phyloP scores from a whole-genome alignment of 2,797 vertebrate species.

The Sebastes flavidus region DNA sequence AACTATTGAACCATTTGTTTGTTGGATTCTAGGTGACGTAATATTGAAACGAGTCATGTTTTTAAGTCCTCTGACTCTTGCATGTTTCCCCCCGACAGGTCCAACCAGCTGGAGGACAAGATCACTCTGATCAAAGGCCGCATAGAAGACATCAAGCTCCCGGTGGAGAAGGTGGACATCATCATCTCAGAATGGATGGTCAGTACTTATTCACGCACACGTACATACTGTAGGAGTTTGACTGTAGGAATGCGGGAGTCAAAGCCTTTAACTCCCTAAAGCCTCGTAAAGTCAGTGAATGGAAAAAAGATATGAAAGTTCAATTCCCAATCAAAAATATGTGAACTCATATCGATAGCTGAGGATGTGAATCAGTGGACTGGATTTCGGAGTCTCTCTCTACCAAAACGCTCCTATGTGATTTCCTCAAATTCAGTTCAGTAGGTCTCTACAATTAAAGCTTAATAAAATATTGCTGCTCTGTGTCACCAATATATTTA shows the following conservation, averaged over 20 bases:
- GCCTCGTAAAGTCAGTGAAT: background rate
- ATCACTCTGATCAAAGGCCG: constrained; percentile 92
- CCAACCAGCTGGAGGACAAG: constrained; percentile 90
- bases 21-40: background rate
- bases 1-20: background rate
- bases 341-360: background rate
- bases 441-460: background rate
- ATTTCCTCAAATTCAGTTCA: background rate
- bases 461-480: background rate
- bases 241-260: background rate
- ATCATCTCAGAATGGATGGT: constrained; percentile 99
- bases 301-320: background rate
- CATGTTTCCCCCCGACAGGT: constrained; percentile 71
- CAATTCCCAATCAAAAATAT: background rate
- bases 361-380: background rate
- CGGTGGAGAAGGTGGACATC: constrained; percentile 93
- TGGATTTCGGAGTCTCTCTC: background rate
- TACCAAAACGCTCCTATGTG: background rate
- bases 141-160: constrained; percentile 92
- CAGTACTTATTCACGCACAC: constrained; percentile 63
- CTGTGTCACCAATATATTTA: background rate
- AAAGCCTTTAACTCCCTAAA: background rate
- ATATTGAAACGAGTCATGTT: background rate
- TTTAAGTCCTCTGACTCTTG: background rate
- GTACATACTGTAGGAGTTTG: background rate